phyloP scores from a whole-genome alignment of 2,113 vertebrate genomes.

The Ophiodon elongatus region DNA sequence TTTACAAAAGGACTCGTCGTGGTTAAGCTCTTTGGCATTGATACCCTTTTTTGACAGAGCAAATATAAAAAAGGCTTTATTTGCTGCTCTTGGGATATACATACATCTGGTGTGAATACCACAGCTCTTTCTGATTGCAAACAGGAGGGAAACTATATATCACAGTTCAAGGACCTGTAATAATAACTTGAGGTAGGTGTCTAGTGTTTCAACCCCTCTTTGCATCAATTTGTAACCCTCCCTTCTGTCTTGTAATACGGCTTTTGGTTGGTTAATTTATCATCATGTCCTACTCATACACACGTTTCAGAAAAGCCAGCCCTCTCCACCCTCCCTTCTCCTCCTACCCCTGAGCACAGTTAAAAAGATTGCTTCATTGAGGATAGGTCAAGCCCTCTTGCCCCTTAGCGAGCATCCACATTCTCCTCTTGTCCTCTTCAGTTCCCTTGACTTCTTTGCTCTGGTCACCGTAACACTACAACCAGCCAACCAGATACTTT shows the following conservation, averaged over 20 bases:
- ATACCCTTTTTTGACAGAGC: conserved; percentile 72
- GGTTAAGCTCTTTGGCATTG: conserved; percentile 75
- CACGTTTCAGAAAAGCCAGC: conserved; percentile 60
- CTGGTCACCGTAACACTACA: conserved; percentile 52
- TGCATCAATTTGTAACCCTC: conserved; percentile 76
- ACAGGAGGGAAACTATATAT: conserved; percentile 78
- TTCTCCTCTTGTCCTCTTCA: conserved; percentile 45
- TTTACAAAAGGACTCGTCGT: conserved; percentile 80
- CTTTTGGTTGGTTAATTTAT: conserved; percentile 70
- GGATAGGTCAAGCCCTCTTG: conserved; percentile 84
- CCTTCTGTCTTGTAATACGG: conserved; percentile 69
- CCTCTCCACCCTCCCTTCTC: conserved; percentile 33
- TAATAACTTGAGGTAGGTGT: conserved; percentile 89
- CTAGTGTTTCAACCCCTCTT: conserved; percentile 83
- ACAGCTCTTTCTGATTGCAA: conserved; percentile 79
- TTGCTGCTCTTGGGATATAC: conserved; percentile 79
- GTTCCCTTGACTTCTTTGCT: conserved; percentile 47
- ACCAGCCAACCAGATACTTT: conserved; percentile 53
- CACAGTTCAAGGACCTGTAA: conserved; percentile 84
- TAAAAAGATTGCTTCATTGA: conserved; percentile 85
- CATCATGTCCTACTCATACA: conserved; percentile 67
- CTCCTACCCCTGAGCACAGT: conserved; percentile 67
- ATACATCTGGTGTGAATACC: conserved; percentile 75
- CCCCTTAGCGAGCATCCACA: conserved; percentile 62
- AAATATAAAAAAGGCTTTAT: conserved; percentile 73